Evolutionary conservation across 1,140 invertebrate genomes (phyloP).

Genomic region (Caenorhabditis inopinata): DNA sequence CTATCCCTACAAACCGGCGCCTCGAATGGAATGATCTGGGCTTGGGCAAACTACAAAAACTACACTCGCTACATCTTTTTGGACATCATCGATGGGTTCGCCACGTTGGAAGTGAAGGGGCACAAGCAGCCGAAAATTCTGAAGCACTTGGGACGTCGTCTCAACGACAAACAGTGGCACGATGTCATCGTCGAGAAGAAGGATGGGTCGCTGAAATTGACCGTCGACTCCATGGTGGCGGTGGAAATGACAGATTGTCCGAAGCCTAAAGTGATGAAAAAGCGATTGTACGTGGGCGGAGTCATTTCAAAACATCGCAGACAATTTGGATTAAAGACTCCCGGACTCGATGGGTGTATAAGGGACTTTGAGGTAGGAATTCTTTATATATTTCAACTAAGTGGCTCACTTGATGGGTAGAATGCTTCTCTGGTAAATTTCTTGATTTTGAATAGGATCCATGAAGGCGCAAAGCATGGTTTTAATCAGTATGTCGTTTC

Average conservation of each 20-base stretch:
- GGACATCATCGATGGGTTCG: conserved; percentile 56
- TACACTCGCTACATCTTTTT: conserved; percentile 62
- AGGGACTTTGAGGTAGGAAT: conserved; percentile 51
- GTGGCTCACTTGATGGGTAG: too few species aligned
- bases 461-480: too few species aligned
- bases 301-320: conserved; percentile 63
- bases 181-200: conserved; percentile 53
- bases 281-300: conserved; percentile 63
- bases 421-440: too few species aligned
- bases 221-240: conserved; percentile 52
- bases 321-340: conserved; percentile 29
- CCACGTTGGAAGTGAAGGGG: conserved; percentile 52
- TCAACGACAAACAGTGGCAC: conserved; percentile 65
- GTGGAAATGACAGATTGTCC: conserved; percentile 54
- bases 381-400: too few species aligned
- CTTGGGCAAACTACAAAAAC: conserved; percentile 65
- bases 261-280: conserved; percentile 59
- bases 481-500: too few species aligned
- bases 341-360: conserved; percentile 60
- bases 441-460: too few species aligned
- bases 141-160: conserved; percentile 34
- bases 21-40: conserved; percentile 59
- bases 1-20: conserved; percentile 52
- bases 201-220: conserved; percentile 35
- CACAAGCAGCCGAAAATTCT: conserved; percentile 56